Evolutionary conservation across 2,797 vertebrate species (phyloP), one percentile per base, ranked within the genome.

Genomic region (Agapornis canus): DNA sequence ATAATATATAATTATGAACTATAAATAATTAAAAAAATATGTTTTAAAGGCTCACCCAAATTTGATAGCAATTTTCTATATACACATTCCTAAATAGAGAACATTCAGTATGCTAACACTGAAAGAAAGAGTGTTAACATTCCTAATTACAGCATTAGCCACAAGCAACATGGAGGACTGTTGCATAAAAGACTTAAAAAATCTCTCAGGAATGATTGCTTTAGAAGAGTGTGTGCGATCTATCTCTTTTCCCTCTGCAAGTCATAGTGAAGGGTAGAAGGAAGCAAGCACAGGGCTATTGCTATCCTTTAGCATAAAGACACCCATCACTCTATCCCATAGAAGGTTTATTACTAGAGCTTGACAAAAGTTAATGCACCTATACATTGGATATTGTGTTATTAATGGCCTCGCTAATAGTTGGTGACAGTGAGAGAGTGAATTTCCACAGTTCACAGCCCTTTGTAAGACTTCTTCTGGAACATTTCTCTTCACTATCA

Each of bases 401-500:
- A 97, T 97, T 96, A 94, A 97, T 93, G 93, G 42, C 59, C 54
- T 48, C 51, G 63, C 82, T 96, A 96, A 95, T 86, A 94, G 89
- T 68, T 94, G 95, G 64, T 96, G 97, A 96, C 96, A 97, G 83
- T 52, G 79, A 83, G 89, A 96, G 92, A 94, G 76, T 95, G 91
- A 95, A 97, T 86, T 96, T 96, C 92, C 94, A 92, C 92, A 95
- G 94, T 97, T 97, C 96, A 96, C 76, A 93, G 90, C 94, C 95
- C 77, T 93, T 95, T 95, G 85, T 81, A 88, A 92, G 87, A 61
- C 87, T 75, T 91, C 90, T 94, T 93, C 96, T 97, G 95, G 93
- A 96, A 95, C 23, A 93, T 95, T 96, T 97, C 96, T 96, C 79
- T 96, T 60, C 81, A 90, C 93, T 96, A 96, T 97, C 96, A 96